Conservation (phyloP, 2,797 vertebrate genomes). For the Tauraco hartlaubi region DNA sequence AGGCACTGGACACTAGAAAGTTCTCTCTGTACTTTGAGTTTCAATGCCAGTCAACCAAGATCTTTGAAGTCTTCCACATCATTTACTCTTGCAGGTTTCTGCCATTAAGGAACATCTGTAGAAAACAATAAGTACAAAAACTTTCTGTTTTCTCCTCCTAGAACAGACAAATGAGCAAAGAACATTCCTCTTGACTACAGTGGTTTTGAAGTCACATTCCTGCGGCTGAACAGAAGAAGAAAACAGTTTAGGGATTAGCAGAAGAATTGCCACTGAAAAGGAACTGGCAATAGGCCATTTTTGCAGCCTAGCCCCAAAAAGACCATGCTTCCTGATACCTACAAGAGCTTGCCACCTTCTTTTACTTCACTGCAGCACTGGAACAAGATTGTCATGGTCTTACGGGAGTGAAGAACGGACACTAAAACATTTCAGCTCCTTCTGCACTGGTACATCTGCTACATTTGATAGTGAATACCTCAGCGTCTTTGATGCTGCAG, state of each 20-base stretch:
- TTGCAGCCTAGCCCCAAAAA: not conserved
- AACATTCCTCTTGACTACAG: constrained; percentile 70
- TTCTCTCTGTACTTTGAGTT: constrained; percentile 54
- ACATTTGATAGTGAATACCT: not conserved
- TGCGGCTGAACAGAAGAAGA: not conserved
- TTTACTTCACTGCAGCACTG: constrained; percentile 60
- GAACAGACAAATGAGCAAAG: not conserved
- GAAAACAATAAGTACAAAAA: constrained; percentile 77
- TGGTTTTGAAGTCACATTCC: constrained; percentile 80
- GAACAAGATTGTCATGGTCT: constrained; percentile 68
- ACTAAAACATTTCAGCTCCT: constrained; percentile 47
- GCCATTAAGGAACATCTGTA: constrained; percentile 54
- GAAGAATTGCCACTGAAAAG: not conserved
- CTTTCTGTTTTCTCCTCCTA: not conserved
- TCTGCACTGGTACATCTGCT: not conserved
- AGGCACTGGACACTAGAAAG: constrained; percentile 75
- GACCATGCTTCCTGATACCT: not conserved
- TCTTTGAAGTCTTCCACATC: constrained; percentile 66
- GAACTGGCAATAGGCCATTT: not conserved
- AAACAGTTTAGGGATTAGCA: not conserved
- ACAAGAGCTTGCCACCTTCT: not conserved
- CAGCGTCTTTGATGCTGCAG: not conserved
- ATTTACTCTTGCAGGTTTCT: not conserved
- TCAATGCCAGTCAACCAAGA: constrained; percentile 64
- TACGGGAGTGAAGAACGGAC: constrained; percentile 43